Base-by-base conservation (phyloP, 2,113 vertebrate genomes). In the Brienomyrus brachyistius region DNA sequence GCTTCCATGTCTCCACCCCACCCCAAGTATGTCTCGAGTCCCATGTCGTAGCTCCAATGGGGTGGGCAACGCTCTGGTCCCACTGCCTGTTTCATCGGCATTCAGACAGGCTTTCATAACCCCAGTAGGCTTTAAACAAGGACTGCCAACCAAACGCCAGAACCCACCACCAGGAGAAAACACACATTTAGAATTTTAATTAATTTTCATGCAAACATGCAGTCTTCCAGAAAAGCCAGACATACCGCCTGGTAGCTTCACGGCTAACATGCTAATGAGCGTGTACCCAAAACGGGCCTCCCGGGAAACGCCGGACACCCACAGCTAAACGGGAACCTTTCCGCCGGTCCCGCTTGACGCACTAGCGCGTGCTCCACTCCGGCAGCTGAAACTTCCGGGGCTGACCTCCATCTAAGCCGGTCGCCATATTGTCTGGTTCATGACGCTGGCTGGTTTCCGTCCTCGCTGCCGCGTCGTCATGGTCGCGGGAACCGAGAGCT, bases 121-220 rank as follows among this genome's bases (percentile, higher is more conserved):
- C 83, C 83, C 48, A 51, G n/a, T 6, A n/a, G 74, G 62, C 19
- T 47, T 48, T 84, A 48, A 84, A 84, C 21, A 70, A 31, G 47
- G 48, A 50, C 13, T 48, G 45, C 45, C 48, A 51, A 51, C 45
- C 4, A 17, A 50, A 86, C 48, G 5, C 5, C 82, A 40, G 11
- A 80, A 43, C 35, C 31, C 15, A 80, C 31, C 74, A 35, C 74
- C 83, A 86, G 23, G 4, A 86, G 83, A 86, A n/a, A 27, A 27
- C n/a, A 86, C 83, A 51, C 47, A 31, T 86, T 86, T 50, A 48
- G 45, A 86, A 86, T 86, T 50, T 85, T n/a, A 85, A 85, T 77
- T 31, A 85, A 85, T 48, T 85, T n/a, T 50, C 45, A 51, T 27
- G 21, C 83, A 86, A 27, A 86, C 47, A 31, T 50, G 6, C 83